A percentile compares a stretch with the other conserved stretches of the same genome.
Conservation (phyloP, 2,113 vertebrate species). For the Microcebus griseorufus region DNA sequence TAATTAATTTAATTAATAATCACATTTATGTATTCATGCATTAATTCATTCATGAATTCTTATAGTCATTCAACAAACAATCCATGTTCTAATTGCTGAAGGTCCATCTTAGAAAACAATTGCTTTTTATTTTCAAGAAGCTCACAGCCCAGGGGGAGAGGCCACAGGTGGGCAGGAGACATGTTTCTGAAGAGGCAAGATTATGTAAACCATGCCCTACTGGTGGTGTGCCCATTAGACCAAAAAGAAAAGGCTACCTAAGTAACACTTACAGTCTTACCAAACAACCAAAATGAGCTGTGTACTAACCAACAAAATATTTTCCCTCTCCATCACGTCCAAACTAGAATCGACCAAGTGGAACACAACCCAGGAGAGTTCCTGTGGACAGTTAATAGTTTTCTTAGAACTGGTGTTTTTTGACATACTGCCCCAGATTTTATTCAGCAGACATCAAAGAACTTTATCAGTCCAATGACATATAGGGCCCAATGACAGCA, state of each 20-base stretch:
- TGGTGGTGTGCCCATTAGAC: not conserved
- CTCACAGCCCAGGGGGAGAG: not conserved
- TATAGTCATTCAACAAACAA: not conserved
- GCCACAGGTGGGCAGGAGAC: rapidly evolving
- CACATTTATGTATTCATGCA: not conserved
- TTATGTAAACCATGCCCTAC: not conserved
- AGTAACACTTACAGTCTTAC: not conserved
- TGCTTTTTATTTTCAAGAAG: not conserved
- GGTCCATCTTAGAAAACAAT: not conserved
- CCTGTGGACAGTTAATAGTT: not conserved
- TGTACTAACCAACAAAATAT: not conserved
- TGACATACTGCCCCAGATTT: not conserved
- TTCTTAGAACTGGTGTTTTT: not conserved
- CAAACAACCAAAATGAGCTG: not conserved
- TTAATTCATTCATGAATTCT: not conserved
- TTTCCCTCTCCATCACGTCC: not conserved
- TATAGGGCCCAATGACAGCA: not conserved
- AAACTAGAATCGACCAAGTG: not conserved
- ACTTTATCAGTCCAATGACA: not conserved
- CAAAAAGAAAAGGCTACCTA: not conserved
- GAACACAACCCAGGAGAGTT: not conserved
- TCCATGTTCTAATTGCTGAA: not conserved
- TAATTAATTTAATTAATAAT: constrained; percentile 18
- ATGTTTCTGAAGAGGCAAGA: not conserved
- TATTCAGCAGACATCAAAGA: not conserved